Conservation (phyloP, 2,797 vertebrate species). For the Orientallactaga sibirica region DNA sequence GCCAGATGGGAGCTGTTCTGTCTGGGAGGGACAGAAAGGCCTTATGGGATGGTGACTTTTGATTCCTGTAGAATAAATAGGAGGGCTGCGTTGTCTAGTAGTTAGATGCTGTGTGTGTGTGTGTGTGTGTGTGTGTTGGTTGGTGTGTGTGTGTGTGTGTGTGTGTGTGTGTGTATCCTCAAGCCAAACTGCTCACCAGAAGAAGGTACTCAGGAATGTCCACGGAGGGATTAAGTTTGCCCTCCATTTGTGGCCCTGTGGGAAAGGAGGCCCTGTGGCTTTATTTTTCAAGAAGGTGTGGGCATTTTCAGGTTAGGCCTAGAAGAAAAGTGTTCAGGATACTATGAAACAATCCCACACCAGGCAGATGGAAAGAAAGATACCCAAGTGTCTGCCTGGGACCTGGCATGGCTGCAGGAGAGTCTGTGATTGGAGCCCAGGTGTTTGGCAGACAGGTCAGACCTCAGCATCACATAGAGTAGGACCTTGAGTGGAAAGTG, state of each 20-base stretch:
- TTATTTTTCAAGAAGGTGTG: background rate
- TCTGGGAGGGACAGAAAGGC: background rate
- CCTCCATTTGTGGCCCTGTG: background rate
- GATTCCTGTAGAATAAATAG: background rate
- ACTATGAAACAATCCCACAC: background rate
- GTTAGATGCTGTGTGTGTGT: background rate
- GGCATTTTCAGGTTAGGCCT: background rate
- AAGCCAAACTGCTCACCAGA: background rate
- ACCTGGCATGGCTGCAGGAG: background rate
- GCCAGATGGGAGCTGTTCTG: background rate
- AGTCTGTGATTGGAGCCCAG: background rate
- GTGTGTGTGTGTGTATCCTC: background rate
- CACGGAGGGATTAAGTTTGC: too few species aligned
- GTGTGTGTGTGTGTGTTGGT: background rate
- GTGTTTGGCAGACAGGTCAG: background rate
- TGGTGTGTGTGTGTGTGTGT: background rate
- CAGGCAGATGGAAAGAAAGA: background rate
- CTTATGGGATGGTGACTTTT: background rate
- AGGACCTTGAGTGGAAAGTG: background rate
- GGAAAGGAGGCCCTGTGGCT: background rate
- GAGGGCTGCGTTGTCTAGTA: background rate
- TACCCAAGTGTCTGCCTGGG: background rate
- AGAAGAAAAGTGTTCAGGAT: background rate
- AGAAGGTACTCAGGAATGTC: background rate
- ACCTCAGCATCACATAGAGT: accelerated